Evolutionary conservation across 2,797 vertebrate genomes (phyloP).

Genomic region (Karalla daura): DNA sequence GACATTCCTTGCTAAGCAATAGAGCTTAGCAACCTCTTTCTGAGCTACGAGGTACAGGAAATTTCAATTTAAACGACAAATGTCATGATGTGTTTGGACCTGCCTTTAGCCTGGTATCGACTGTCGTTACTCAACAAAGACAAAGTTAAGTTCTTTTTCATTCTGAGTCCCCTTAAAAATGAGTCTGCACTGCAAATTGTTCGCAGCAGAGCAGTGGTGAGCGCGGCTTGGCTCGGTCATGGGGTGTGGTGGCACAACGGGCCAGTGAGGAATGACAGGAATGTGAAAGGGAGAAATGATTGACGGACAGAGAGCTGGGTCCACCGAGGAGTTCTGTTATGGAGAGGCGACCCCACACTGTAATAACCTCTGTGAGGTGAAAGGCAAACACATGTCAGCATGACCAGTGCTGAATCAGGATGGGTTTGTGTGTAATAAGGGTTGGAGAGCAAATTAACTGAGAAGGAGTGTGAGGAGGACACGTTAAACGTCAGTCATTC

Average conservation of each 20-base stretch:
- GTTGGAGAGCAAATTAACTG: background rate
- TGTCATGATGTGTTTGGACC: too few species aligned
- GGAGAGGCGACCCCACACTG: constrained; percentile 62
- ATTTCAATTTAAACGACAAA: too few species aligned
- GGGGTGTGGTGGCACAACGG: constrained; percentile 53
- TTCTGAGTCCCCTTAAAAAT: too few species aligned
- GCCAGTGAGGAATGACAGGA: constrained; percentile 69
- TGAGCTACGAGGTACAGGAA: too few species aligned
- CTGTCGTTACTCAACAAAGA: too few species aligned
- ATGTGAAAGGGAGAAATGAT: constrained; percentile 65
- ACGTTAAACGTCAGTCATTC: background rate
- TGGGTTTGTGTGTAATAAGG: constrained; percentile 24
- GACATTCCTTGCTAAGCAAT: too few species aligned
- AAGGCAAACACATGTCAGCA: constrained; percentile 77
- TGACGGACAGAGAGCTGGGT: constrained; percentile 47
- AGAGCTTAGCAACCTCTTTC: too few species aligned
- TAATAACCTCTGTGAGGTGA: constrained; percentile 65
- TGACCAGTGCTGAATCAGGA: constrained; percentile 51
- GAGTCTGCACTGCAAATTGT: constrained; percentile 31
- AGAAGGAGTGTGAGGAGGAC: constrained; percentile 12
- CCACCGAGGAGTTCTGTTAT: constrained; percentile 48
- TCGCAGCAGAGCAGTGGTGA: constrained; percentile 31
- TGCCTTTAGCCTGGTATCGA: too few species aligned
- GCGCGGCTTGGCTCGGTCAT: constrained; percentile 37
- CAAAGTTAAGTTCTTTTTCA: constrained; percentile 22